phyloP scores from a whole-genome alignment of 2,113 vertebrate genomes.

The Vanacampus margaritifer region DNA sequence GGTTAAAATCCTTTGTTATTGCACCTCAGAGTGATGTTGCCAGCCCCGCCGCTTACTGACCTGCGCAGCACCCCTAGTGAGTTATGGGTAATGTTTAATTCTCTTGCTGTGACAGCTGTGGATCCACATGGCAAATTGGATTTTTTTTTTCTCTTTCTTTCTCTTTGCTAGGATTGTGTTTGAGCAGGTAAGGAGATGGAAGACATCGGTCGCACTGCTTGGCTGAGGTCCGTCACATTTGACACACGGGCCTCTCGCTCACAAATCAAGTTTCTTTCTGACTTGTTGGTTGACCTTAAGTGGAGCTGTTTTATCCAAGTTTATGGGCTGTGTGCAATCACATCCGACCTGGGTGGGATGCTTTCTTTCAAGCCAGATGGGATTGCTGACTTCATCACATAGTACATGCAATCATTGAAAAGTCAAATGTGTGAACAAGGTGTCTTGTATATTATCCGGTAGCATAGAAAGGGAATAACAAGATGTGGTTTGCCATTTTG shows the following conservation, averaged over 20 bases:
- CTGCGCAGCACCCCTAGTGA: conserved; percentile 59
- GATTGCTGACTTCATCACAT: conserved; percentile 1
- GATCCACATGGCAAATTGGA: conserved; percentile 69
- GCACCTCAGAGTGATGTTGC: conserved; percentile 66
- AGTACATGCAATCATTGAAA: background rate
- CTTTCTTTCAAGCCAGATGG: conserved; percentile 1
- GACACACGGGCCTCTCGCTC: conserved; percentile 49
- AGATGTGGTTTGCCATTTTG: background rate
- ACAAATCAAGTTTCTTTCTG: conserved; percentile 55
- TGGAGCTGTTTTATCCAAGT: conserved; percentile 34
- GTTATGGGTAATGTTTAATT: conserved; percentile 74
- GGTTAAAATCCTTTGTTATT: conserved; percentile 72
- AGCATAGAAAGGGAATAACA: background rate
- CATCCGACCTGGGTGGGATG: conserved; percentile 12
- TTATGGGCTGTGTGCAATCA: conserved; percentile 45
- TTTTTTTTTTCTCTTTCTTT: conserved; percentile 28
- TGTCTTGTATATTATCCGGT: background rate
- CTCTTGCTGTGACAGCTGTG: conserved; percentile 63
- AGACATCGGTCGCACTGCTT: conserved; percentile 26
- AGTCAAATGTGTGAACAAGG: background rate
- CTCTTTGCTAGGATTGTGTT: conserved; percentile 46
- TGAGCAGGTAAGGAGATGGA: conserved; percentile 49
- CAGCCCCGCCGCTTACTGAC: conserved; percentile 56
- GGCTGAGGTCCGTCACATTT: conserved; percentile 42
- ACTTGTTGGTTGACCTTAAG: conserved; percentile 35